Base-by-base conservation (phyloP, 2,797 vertebrate genomes). In the Hephaestus fuliginosus region DNA sequence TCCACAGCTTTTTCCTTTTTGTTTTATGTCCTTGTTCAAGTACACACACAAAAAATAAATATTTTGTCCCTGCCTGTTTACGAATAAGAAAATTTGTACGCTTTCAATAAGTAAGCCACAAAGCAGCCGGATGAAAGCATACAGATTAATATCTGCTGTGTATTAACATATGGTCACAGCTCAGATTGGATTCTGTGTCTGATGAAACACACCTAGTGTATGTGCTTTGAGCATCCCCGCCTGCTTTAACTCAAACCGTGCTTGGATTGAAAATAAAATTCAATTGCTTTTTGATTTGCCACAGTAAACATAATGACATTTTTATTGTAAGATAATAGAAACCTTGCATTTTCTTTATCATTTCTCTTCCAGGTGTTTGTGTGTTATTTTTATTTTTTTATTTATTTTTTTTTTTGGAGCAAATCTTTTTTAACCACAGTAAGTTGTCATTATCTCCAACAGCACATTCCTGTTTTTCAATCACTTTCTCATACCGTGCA, bases 271-370 rank as follows among this genome's bases (percentile, higher is more conserved):
- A 90, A 89, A 90, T 86, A 56, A 91, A 90, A 88, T 75, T 82
- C 83, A 91, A 91, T 91, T 90, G 74, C 82, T 87, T 89, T 93
- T 79, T 92, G 87, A 93, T 93, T 92, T 89, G 86, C 80, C 81
- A 90, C 80, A 82, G 84, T 90, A 88, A 92, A 91, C 81, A 90
- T 88, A 88, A 88, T 87, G 86, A 86, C 78, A 87, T 86, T 90
- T 91, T 91, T 87, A 88, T 86, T 90, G 66, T 83, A 75, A 83
- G 85, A 87, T 91, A 87, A 91, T 90, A 88, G 73, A 87, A 91
- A 87, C 76, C 74, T 85, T 90, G 83, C 83, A 67, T 84, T 90
- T 90, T 88, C 81, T 77, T 91, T 85, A 91, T 93, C 87, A 82
- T 89, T 89, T 88, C 41, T 77, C 78, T 81, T 75, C 84, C 88